Conservation (phyloP, 2,888 invertebrate genomes). For the Zonitis immaculata region DNA sequence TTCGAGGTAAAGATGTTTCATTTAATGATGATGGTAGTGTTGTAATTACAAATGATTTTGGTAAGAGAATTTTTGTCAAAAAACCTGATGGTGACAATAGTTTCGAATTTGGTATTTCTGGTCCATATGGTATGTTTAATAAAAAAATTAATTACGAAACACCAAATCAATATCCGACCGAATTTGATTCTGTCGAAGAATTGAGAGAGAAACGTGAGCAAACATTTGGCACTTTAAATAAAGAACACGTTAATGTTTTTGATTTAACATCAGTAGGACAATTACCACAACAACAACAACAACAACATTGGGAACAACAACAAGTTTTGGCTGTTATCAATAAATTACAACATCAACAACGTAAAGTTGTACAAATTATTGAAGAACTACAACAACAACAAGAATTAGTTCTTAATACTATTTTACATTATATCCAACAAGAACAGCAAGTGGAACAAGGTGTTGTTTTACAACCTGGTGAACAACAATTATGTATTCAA, state of each 20-base stretch:
- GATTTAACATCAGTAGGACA: neutral
- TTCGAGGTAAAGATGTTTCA: neutral
- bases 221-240: neutral
- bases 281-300: neutral
- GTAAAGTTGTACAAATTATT: neutral
- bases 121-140: neutral
- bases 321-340: neutral
- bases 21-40: neutral
- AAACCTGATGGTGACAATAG: neutral
- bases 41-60: neutral
- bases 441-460: neutral
- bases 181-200: neutral
- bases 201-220: neutral
- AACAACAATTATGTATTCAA: neutral
- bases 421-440: too few relatives aligned
- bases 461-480: too few relatives aligned
- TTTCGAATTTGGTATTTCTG: neutral
- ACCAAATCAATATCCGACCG: neutral
- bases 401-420: too few relatives aligned
- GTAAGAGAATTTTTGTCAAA: neutral
- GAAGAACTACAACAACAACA: neutral
- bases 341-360: neutral
- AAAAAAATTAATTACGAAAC: neutral
- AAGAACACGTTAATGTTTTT: neutral
- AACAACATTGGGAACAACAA: neutral